Percentiles rank a stretch among this genome's conserved stretches.
phyloP scores from a whole-genome alignment of 2,113 vertebrate species.

The Parotia lawesii region DNA sequence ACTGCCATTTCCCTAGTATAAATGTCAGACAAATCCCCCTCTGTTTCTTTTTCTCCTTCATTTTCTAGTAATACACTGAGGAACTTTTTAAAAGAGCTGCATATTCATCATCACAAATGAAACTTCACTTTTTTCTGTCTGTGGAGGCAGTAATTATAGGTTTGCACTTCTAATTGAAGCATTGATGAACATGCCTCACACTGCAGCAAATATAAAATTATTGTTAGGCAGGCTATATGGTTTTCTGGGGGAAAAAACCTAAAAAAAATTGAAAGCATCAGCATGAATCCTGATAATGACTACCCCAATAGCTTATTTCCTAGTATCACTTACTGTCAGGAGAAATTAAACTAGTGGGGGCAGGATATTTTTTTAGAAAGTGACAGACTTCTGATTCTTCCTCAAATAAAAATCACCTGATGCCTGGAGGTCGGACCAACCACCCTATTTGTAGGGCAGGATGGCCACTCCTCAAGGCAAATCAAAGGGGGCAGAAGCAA shows the following conservation, averaged over 20 bases:
- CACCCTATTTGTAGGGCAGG: neutral
- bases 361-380: neutral
- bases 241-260: neutral
- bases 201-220: conserved; percentile 42
- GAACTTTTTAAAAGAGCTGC: conserved; percentile 19
- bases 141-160: conserved; percentile 36
- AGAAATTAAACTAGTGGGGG: neutral
- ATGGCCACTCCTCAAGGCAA: neutral
- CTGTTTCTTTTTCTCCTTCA: conserved; percentile 34
- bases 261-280: conserved; percentile 6
- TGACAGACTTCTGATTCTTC: neutral
- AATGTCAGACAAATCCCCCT: conserved; percentile 25
- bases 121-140: conserved; percentile 30
- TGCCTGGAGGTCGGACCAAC: neutral
- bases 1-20: neutral
- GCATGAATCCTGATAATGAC: neutral
- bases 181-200: conserved; percentile 22
- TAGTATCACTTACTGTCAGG: neutral
- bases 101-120: conserved; percentile 50
- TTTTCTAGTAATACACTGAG: conserved; percentile 45
- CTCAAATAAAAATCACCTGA: neutral
- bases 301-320: neutral
- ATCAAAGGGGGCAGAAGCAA: neutral
- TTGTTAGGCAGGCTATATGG: neutral
- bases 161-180: conserved; percentile 44